Evolutionary conservation across 2,797 vertebrate genomes (phyloP).

Genomic region (Sciurus vulgaris): DNA sequence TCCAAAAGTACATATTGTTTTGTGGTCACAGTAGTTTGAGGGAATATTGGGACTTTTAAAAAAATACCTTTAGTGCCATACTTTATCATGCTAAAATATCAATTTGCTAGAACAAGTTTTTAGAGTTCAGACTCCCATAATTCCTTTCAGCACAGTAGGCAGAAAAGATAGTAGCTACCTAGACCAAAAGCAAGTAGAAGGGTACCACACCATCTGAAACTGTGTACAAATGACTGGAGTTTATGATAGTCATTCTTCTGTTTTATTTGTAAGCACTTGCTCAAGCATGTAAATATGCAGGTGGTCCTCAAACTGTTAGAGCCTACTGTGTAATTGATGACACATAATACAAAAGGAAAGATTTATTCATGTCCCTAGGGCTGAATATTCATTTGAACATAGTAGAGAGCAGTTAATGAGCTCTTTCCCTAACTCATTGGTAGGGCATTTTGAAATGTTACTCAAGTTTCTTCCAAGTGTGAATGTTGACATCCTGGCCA

Average conservation of each 20-base stretch:
- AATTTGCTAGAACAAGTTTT: neutral
- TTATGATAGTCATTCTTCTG: neutral
- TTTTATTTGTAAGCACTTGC: conserved; percentile 31
- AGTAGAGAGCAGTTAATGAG: conserved; percentile 9
- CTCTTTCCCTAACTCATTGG: conserved; percentile 9
- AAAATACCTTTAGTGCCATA: neutral
- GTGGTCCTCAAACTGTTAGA: conserved; percentile 39
- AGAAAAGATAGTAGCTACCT: neutral
- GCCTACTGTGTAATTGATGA: conserved; percentile 37
- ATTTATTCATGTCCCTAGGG: neutral
- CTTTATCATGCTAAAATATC: conserved; percentile 52
- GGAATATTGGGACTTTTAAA: conserved; percentile 38
- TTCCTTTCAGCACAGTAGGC: neutral
- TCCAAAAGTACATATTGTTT: neutral
- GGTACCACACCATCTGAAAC: neutral
- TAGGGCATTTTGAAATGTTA: conserved; percentile 55
- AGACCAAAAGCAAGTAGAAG: conserved; percentile 3
- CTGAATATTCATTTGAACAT: conserved; percentile 30
- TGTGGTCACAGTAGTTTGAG: neutral
- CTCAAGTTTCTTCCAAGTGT: conserved; percentile 26
- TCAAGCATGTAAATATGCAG: conserved; percentile 45
- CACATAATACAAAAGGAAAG: conserved; percentile 41
- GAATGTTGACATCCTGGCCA: conserved; percentile 1
- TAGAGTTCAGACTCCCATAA: neutral
- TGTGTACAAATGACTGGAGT: neutral